Conservation (phyloP, 2,113 vertebrate species). For the Hoplias malabaricus region DNA sequence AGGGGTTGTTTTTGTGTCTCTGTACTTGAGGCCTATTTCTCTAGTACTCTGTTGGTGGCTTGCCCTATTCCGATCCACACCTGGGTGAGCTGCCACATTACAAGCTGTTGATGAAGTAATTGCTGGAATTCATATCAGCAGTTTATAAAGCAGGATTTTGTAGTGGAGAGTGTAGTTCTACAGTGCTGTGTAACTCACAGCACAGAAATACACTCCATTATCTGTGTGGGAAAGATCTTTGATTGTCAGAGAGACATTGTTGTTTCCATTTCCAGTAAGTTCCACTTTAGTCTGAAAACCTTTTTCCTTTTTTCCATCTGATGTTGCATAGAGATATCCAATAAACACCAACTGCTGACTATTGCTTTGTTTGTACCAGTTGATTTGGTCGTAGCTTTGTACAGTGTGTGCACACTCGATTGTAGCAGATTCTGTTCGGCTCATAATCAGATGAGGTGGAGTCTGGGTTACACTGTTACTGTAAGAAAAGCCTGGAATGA, state of each 20-base stretch:
- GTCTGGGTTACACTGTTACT: slow-evolving; percentile 13
- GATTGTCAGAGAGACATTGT: slow-evolving; percentile 15
- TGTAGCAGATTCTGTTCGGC: not conserved
- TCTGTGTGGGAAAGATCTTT: not conserved
- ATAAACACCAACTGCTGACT: not conserved
- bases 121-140: too few species aligned
- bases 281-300: not conserved
- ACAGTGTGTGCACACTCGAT: slow-evolving; percentile 19
- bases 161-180: not conserved
- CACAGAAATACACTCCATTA: slow-evolving; percentile 41
- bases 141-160: too few species aligned
- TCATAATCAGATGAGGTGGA: not conserved
- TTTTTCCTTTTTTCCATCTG: not conserved
- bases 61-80: too few species aligned
- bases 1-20: too few species aligned
- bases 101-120: too few species aligned
- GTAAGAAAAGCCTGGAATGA: not conserved
- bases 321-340: not conserved
- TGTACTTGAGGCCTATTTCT: too few species aligned
- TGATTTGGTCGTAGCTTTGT: not conserved
- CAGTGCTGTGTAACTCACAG: slow-evolving; percentile 36
- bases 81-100: too few species aligned
- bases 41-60: too few species aligned
- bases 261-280: slow-evolving; percentile 14
- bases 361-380: slow-evolving; percentile 29